Evolutionary conservation across 2,797 vertebrate genomes (phyloP).

Genomic region (Pipistrellus pygmaeus): DNA sequence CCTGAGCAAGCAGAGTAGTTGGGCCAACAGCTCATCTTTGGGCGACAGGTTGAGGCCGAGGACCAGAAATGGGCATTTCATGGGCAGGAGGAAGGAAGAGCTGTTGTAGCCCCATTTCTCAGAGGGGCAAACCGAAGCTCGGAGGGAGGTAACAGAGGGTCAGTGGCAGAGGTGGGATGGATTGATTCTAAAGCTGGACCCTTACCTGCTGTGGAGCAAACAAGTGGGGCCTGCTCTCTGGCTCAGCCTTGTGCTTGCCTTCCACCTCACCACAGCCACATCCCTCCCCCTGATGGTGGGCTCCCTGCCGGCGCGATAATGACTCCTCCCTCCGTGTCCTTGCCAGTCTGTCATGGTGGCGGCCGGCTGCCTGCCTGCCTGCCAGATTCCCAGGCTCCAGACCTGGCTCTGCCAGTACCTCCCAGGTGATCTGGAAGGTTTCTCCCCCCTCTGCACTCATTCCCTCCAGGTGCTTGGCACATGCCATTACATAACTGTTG

Average conservation of each 20-base stretch:
- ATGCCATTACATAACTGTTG: background rate
- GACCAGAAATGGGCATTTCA: background rate
- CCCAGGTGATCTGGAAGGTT: background rate
- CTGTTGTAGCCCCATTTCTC: background rate
- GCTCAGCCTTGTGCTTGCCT: background rate
- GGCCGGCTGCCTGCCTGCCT: background rate
- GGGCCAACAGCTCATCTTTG: background rate
- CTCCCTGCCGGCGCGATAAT: background rate
- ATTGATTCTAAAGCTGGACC: background rate
- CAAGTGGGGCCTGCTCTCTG: background rate
- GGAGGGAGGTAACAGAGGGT: background rate
- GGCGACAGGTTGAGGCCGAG: background rate
- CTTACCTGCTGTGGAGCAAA: background rate
- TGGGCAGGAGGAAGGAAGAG: background rate
- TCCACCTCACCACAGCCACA: background rate
- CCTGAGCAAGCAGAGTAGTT: background rate
- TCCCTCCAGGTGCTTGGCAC: background rate
- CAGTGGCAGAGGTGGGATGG: background rate
- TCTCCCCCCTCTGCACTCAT: background rate
- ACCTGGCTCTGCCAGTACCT: background rate
- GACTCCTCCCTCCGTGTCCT: background rate
- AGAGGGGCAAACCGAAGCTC: background rate
- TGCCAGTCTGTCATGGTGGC: background rate
- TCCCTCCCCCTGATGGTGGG: background rate
- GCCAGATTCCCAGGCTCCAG: background rate